These are phyloP conservation scores for Bilobella aurantiaca DNA, from an alignment of 1,140 invertebrate species.

Conservation along the genomic window DNA sequence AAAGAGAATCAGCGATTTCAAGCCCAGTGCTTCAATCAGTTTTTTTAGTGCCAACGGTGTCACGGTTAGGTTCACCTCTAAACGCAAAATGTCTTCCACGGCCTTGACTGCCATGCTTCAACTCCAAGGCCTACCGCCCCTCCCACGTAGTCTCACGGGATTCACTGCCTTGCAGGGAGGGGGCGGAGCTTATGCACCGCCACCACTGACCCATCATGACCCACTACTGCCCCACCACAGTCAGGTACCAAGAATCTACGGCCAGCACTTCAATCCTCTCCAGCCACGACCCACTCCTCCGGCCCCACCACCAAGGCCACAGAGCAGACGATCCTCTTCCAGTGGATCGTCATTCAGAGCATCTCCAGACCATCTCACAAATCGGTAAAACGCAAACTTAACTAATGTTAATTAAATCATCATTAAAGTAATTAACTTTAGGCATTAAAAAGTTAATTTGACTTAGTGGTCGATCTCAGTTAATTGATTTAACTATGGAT, in stretches of 20 bases:
- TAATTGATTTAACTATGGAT: too few relatives aligned
- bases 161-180: conserved; percentile 10
- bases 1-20: too few relatives aligned
- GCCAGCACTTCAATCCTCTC: too few relatives aligned
- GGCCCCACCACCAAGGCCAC: conserved; percentile 30
- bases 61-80: too few relatives aligned
- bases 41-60: too few relatives aligned
- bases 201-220: conserved; percentile 5
- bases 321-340: conserved; percentile 29
- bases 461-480: too few relatives aligned
- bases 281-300: conserved; percentile 20
- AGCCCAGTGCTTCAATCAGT: too few relatives aligned
- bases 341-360: conserved; percentile 27
- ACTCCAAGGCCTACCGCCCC: conserved; percentile 31
- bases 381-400: not conserved
- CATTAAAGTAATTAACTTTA: too few relatives aligned
- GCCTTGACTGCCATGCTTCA: conserved; percentile 21
- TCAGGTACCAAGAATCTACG: too few relatives aligned
- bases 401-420: not conserved
- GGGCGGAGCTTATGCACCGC: too few relatives aligned
- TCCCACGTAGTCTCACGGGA: conserved; percentile 32
- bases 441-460: too few relatives aligned
- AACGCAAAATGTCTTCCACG: not conserved
- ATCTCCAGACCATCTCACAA: conserved; percentile 24
- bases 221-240: too few relatives aligned